Conservation (phyloP, 2,888 invertebrate species). For the Ceramica pisi region DNA sequence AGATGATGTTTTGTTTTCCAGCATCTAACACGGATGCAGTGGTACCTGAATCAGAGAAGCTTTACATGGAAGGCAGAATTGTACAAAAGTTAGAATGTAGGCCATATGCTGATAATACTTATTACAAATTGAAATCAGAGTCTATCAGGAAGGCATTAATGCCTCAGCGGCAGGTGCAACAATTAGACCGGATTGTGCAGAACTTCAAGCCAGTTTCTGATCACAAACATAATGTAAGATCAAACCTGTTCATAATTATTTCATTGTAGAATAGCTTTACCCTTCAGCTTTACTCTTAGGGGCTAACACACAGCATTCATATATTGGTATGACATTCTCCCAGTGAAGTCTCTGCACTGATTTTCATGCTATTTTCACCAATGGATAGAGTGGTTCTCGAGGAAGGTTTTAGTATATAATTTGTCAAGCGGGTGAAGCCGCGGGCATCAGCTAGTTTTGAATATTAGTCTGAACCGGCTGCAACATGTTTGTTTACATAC, state of each 20-base stretch:
- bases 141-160: conserved; percentile 96
- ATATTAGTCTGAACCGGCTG: not conserved
- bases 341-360: no score
- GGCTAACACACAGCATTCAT: not conserved
- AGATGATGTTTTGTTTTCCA: conserved; percentile 70
- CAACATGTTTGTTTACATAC: not conserved
- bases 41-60: conserved; percentile 95
- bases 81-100: conserved; percentile 99
- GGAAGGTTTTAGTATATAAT: no score
- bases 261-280: not conserved
- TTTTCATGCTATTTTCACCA: no score
- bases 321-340: not conserved
- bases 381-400: no score
- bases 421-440: no score
- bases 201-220: conserved; percentile 98
- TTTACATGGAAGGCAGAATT: conserved; percentile 98
- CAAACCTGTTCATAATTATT: not conserved
- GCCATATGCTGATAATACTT: conserved; percentile 96
- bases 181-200: conserved; percentile 96
- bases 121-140: conserved; percentile 97
- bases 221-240: conserved; percentile 96
- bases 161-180: conserved; percentile 96
- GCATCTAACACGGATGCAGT: conserved; percentile 92
- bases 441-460: no score
- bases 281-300: not conserved